A percentile compares a stretch with the other conserved stretches of the same genome.
Evolutionary conservation across 2,113 vertebrate genomes (phyloP).

Genomic region (Takifugu bimaculatus): DNA sequence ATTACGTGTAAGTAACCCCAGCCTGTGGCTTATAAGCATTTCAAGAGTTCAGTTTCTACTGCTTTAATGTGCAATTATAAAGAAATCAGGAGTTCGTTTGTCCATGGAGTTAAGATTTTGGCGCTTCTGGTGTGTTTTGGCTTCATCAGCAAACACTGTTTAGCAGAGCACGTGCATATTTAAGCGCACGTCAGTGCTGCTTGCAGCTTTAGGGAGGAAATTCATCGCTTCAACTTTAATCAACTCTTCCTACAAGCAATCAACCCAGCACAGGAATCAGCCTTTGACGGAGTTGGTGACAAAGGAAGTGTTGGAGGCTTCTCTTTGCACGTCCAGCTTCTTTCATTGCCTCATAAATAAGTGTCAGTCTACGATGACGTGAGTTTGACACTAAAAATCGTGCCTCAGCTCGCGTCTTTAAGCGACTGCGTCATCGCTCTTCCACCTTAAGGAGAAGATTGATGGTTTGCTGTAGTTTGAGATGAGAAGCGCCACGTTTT

Average conservation of each 20-base stretch:
- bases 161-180: too few relatives aligned
- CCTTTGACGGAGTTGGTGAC: too few relatives aligned
- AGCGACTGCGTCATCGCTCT: conserved; percentile 39
- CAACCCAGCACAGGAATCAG: too few relatives aligned
- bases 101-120: neutral
- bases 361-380: conserved; percentile 1
- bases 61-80: conserved; percentile 1
- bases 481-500: conserved; percentile 19
- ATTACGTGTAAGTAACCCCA: conserved; percentile 86
- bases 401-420: conserved; percentile 17
- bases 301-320: neutral
- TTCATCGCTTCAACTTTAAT: too few relatives aligned
- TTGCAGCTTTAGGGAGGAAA: too few relatives aligned
- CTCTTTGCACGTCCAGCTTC: neutral
- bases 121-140: too few relatives aligned
- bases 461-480: conserved; percentile 27
- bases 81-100: conserved; percentile 4
- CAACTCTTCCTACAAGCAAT: too few relatives aligned
- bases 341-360: too few relatives aligned
- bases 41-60: neutral
- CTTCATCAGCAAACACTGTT: too few relatives aligned
- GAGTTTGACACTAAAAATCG: conserved; percentile 49
- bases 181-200: too few relatives aligned
- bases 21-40: neutral
- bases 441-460: conserved; percentile 28